Evolutionary conservation across 2,888 invertebrate genomes (phyloP), one percentile per base, ranked within the genome.

Genomic region (Cephus pulcher): DNA sequence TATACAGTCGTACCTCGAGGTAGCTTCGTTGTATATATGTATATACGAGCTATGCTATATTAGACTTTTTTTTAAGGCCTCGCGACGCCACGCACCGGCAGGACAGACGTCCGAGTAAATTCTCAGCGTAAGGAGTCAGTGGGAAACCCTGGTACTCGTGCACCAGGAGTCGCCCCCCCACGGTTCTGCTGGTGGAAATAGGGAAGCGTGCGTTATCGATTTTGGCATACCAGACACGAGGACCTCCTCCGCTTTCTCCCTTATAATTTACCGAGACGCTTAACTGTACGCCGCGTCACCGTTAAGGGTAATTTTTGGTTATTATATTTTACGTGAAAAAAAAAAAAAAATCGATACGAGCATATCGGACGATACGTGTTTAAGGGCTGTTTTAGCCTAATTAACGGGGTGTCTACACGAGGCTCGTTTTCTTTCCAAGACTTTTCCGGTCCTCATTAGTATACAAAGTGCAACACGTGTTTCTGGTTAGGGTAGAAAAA

Each of bases 151-250:
- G 40, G 23, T 23, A 23, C 23, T 56, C 23, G 40, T 23, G 40
- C 40, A 56, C 40, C 40, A 23, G 40, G 40, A 56, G 23, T 1
- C 23, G 6, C 15, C 9, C 2, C 40, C 40, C 15, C 6, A 0
- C 6, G 40, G 12, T 40, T 4, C 3, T 30, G 30, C 37, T 4
- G 40, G 23, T 56, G 9, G 40, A 23, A 23, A 40, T 15, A 79
- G 80, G 79, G 80, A 80, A 81, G 82, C 74, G 79, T 80, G 84
- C 84, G 84, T 85, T 89, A 89, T 89, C 87, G 89, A 90, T 90
- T 90, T 88, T 82, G 87, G 88, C 89, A 89, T 89, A 89, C 89
- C 89, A 88, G 88, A 89, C 88, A 86, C 88, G 88, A 32, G 32
- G 15, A 87, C 88, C 87, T 89, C 87, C 87, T 89, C 85, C 88